These are phyloP conservation scores for Campoletis raptor DNA, from an alignment of 2,888 invertebrate species.

Conservation along the genomic window DNA sequence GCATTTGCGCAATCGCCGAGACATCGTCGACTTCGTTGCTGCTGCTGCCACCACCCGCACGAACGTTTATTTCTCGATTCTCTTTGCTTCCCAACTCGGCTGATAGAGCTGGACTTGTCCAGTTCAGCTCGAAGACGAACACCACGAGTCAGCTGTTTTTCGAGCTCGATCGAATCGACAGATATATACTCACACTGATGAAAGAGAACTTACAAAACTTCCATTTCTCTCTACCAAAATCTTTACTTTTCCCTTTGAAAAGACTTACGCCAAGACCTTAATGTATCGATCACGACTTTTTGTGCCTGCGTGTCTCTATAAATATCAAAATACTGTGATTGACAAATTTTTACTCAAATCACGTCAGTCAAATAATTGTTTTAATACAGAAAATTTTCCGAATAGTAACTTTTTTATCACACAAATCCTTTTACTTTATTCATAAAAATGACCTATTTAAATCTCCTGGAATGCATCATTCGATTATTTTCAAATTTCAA, in stretches of 20 bases:
- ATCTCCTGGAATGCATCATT: too few species aligned
- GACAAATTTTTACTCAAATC: not conserved
- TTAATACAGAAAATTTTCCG: not conserved
- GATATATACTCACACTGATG: not conserved
- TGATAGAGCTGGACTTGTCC: constrained; percentile 62
- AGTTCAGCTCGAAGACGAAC: constrained; percentile 32
- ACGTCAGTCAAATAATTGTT: not conserved
- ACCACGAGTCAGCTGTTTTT: constrained; percentile 40
- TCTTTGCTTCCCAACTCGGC: constrained; percentile 23
- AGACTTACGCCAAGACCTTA: not conserved
- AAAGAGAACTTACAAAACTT: constrained; percentile 1
- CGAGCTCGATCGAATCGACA: constrained; percentile 7
- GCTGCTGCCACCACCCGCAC: constrained; percentile 20
- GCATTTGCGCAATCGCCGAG: constrained; percentile 60
- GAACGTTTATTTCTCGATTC: constrained; percentile 42
- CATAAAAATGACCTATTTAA: too few species aligned
- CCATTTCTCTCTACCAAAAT: not conserved
- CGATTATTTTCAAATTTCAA: too few species aligned
- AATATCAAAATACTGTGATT: not conserved
- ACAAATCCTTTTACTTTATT: not conserved
- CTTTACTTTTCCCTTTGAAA: not conserved
- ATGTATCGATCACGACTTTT: not conserved
- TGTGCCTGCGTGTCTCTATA: not conserved
- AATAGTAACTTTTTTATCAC: not conserved
- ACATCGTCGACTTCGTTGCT: constrained; percentile 36